These are phyloP conservation scores for Caenorhabditis latens DNA, from an alignment of 1,140 invertebrate genomes.

Conservation along the genomic window DNA sequence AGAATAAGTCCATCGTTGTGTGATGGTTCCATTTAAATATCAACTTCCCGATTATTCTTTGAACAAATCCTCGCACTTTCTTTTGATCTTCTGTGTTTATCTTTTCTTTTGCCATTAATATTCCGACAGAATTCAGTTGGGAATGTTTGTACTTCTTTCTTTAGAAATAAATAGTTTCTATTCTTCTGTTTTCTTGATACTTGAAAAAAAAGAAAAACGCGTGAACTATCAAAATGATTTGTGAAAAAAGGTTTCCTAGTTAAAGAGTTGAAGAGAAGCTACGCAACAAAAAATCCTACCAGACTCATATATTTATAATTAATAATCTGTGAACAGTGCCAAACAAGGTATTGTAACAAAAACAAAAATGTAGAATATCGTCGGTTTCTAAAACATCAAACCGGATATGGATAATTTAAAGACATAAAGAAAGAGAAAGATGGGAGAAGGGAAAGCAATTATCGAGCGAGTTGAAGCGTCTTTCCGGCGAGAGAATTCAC, in stretches of 20 bases:
- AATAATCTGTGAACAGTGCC: background rate
- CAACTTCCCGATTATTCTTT: conserved; percentile 23
- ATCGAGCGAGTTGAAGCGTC: conserved; percentile 45
- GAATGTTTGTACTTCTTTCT: background rate
- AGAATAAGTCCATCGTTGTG: conserved; percentile 17
- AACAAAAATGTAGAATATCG: background rate
- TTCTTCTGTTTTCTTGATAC: no score
- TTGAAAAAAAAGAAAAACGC: no score
- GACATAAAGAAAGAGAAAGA: background rate
- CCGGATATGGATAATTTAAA: conserved; percentile 51
- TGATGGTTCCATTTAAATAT: conserved; percentile 33
- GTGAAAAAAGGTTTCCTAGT: no score
- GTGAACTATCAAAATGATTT: no score
- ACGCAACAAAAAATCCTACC: no score
- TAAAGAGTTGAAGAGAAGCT: no score
- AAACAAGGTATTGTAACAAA: conserved; percentile 22
- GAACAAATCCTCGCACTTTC: conserved; percentile 17
- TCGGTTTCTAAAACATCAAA: conserved; percentile 18
- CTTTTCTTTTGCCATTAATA: background rate
- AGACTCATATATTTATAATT: background rate
- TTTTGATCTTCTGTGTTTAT: conserved; percentile 9
- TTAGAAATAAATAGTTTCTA: no score
- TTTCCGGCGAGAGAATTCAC: conserved; percentile 42
- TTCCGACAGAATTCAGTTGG: background rate
- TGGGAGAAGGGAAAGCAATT: background rate